Conservation (phyloP, 2,797 vertebrate genomes). For the Gallirallus australis region DNA sequence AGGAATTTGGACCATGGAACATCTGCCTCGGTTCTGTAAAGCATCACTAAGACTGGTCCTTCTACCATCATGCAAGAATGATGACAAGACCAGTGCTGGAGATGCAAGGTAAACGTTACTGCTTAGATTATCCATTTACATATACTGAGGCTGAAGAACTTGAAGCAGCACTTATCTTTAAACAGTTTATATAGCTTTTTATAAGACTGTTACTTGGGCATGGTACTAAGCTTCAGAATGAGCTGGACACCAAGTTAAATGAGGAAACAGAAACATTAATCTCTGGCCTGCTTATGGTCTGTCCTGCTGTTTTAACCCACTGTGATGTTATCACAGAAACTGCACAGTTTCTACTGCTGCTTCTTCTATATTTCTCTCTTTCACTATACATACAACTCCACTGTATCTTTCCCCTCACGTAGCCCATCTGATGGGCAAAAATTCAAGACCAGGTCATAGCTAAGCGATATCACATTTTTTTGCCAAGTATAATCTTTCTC, state of each 20-base stretch:
- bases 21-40: not conserved
- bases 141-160: not conserved
- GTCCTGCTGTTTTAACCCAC: not conserved
- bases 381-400: not conserved
- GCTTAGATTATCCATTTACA: not conserved
- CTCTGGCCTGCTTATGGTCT: not conserved
- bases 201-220: not conserved
- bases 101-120: not conserved
- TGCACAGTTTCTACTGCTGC: not conserved
- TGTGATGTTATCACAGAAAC: not conserved
- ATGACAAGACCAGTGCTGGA: not conserved
- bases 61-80: not conserved
- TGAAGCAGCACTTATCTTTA: not conserved
- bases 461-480: not conserved
- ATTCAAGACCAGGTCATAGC: not conserved
- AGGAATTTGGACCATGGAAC: not conserved
- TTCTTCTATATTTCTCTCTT: not conserved
- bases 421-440: not conserved
- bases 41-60: rapidly evolving
- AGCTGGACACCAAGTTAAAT: not conserved
- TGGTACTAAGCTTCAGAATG: not conserved
- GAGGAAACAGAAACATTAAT: not conserved
- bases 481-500: not conserved
- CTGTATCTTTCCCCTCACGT: not conserved
- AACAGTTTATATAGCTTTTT: not conserved